phyloP scores from a whole-genome alignment of 1,140 invertebrate genomes.

The Achroia grisella region DNA sequence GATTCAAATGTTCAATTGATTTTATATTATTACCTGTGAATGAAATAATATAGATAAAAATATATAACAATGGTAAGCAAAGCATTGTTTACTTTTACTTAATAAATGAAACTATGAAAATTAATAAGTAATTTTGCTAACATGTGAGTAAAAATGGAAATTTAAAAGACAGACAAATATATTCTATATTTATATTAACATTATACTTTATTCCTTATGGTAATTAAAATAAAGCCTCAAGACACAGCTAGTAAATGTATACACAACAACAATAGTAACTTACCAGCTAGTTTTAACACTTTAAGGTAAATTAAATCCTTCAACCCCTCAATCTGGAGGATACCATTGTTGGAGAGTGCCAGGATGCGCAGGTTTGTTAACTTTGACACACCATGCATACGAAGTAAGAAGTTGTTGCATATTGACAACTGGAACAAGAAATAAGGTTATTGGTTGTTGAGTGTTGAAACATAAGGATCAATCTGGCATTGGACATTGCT shows the following conservation, averaged over 20 bases:
- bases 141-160: too few species aligned
- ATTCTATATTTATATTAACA: too few species aligned
- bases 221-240: too few species aligned
- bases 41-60: slow-evolving; percentile 2
- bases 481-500: too few species aligned
- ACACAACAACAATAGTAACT: slow-evolving; percentile 27
- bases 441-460: slow-evolving; percentile 13
- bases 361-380: slow-evolving; percentile 85
- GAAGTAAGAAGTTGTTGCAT: slow-evolving; percentile 86
- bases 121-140: too few species aligned
- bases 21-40: slow-evolving; percentile 78
- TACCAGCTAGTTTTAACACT: slow-evolving; percentile 76
- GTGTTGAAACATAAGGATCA: too few species aligned
- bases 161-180: too few species aligned
- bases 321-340: slow-evolving; percentile 90
- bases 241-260: too few species aligned
- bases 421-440: slow-evolving; percentile 81
- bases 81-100: too few species aligned
- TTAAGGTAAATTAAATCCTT: slow-evolving; percentile 87
- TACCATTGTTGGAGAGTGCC: slow-evolving; percentile 90
- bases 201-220: too few species aligned
- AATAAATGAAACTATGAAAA: too few species aligned
- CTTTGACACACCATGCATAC: slow-evolving; percentile 90
- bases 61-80: too few species aligned
- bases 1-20: slow-evolving; percentile 89